Conservation (phyloP, 2,113 vertebrate species). For the Sinocyclocheilus rhinocerous region DNA sequence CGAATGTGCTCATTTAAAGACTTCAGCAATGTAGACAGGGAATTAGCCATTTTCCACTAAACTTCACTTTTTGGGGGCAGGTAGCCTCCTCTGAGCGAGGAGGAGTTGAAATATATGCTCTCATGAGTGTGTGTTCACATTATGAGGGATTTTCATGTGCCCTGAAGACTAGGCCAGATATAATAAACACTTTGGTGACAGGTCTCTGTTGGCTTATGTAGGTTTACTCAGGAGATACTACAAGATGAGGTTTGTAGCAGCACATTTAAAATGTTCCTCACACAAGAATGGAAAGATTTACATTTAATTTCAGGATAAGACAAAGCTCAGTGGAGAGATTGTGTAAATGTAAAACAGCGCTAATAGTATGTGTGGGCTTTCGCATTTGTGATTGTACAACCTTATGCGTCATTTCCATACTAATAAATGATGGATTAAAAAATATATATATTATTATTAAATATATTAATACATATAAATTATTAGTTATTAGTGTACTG, state of each 20-base stretch:
- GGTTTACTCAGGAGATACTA: conserved; percentile 4
- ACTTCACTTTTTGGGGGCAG: not conserved
- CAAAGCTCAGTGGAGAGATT: not conserved
- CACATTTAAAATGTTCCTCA: conserved; percentile 16
- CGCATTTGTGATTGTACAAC: not conserved
- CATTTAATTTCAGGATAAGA: not conserved
- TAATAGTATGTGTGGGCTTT: conserved; percentile 17
- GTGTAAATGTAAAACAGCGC: not conserved
- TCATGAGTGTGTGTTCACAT: conserved; percentile 27
- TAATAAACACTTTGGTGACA: not conserved
- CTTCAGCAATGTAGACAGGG: conserved; percentile 32
- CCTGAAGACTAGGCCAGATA: conserved; percentile 3
- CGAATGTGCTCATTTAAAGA: conserved; percentile 25
- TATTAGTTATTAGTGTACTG: not conserved
- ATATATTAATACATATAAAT: not conserved
- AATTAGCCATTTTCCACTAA: conserved; percentile 16
- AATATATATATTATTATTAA: not conserved
- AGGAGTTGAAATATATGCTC: not conserved
- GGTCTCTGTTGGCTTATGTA: conserved; percentile 19
- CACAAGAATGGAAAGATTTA: conserved; percentile 4
- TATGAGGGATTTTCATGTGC: conserved; percentile 20
- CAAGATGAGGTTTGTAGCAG: conserved; percentile 2
- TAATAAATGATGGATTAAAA: not conserved
- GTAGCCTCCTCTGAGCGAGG: not conserved
- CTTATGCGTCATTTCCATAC: not conserved